Percentiles rank a stretch among this genome's conserved stretches.
Conservation (phyloP, 2,888 invertebrate genomes). For the Mongoloraphidia duomilia region DNA sequence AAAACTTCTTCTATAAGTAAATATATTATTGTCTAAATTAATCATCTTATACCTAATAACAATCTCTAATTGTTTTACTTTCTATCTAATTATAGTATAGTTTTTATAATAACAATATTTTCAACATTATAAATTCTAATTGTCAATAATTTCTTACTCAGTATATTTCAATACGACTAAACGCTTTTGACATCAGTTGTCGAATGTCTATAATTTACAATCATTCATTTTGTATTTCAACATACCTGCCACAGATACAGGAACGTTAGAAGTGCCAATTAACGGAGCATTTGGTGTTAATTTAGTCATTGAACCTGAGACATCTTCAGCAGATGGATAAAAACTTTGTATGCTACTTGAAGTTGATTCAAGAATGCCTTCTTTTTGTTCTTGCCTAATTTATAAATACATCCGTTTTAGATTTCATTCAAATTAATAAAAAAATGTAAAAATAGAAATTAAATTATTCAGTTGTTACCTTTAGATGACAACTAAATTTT, state of each 20-base stretch:
- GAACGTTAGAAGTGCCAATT: slow-evolving; percentile 3
- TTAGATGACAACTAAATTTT: too few species aligned
- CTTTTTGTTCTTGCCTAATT: too few species aligned
- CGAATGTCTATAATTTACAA: not conserved
- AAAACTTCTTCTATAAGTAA: slow-evolving; percentile 4
- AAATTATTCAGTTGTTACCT: too few species aligned
- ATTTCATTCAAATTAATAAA: too few species aligned
- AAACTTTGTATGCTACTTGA: slow-evolving; percentile 4
- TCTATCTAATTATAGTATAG: too few species aligned
- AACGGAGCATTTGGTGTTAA: not conserved
- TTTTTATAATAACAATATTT: too few species aligned
- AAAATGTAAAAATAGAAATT: too few species aligned
- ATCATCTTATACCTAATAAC: too few species aligned
- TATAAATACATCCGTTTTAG: too few species aligned
- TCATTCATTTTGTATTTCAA: not conserved
- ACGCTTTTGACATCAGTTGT: too few species aligned
- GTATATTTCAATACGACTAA: not conserved
- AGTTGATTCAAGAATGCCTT: too few species aligned
- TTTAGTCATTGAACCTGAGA: not conserved
- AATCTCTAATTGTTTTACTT: not conserved
- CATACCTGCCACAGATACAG: slow-evolving; percentile 1
- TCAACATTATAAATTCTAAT: not conserved
- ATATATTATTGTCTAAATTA: not conserved
- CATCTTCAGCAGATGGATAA: slow-evolving; percentile 3
- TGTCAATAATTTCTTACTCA: not conserved